Percentiles rank a stretch among this genome's conserved stretches.
phyloP scores from a whole-genome alignment of 2,888 invertebrate genomes.

The Actias luna region DNA sequence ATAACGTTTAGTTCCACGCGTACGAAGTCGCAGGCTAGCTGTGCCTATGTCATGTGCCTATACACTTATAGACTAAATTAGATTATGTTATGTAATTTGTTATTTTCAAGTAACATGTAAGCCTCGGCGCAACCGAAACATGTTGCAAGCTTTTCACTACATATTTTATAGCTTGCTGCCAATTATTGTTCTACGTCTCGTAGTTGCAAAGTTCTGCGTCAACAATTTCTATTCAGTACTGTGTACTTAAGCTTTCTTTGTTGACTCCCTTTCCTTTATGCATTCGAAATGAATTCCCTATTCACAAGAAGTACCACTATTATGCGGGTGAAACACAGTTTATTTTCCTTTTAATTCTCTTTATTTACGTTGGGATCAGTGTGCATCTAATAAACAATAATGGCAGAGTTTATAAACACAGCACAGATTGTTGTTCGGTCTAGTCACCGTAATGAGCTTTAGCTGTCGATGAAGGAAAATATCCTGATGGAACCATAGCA shows the following conservation, averaged over 20 bases:
- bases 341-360: not conserved
- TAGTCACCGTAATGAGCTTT: too few species aligned
- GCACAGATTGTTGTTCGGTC: too few species aligned
- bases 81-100: not conserved
- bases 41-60: too few species aligned
- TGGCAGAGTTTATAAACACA: too few species aligned
- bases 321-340: not conserved
- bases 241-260: not conserved
- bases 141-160: not conserved
- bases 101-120: not conserved
- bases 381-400: not conserved
- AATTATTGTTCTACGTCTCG: not conserved
- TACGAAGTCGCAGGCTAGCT: too few species aligned
- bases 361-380: not conserved
- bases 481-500: too few species aligned
- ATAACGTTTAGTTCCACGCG: too few species aligned
- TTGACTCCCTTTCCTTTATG: constrained; percentile 1
- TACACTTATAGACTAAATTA: too few species aligned
- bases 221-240: constrained; percentile 1
- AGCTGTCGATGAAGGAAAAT: too few species aligned
- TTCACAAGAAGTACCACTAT: not conserved
- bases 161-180: not conserved
- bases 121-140: not conserved
- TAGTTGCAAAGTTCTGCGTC: not conserved
- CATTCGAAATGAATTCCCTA: constrained; percentile 7